Base-by-base conservation (phyloP, 1,140 invertebrate genomes). In the Meloidogyne exigua region DNA sequence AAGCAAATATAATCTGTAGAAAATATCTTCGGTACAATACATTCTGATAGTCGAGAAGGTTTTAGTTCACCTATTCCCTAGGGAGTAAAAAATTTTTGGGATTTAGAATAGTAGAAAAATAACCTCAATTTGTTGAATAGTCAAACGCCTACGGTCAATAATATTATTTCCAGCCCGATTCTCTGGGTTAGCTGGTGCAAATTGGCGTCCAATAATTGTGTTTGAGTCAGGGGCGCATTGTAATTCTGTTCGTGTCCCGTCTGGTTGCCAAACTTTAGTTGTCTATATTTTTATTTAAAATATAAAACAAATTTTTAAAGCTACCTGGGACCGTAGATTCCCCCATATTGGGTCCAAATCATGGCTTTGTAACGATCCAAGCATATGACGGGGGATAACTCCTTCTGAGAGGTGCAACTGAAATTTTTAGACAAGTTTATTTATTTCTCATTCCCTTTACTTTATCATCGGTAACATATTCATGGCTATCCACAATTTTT, bases 11-110 rank as follows among this genome's bases (percentile, higher is more conserved):
- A 62, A 11, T 79, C 62, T 18, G 63, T 81, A 26, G 80, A 82
- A 36, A 83, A 82, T 18, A 81, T 36, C 21, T 65, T 74, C 23
- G 81, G 79, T 13, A 82, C 69, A 73, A 83, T 81, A 23, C 81
- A 75, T 39, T 82, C 81, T 15, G 81, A 82, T 21, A 73, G 25
- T 21, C 62, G 64, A 15, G 63, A 44, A 26, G n/a, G 39, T 67
- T 76, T 82, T 28, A 77, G 15, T 57, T 82, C 81, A 15, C 71
- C 71, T 25, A 64, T 42, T 23, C 68, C 75, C 75, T 76, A 42
- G 62, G 64, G 18, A 28, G 42, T 0, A 72, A 70, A 70, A 70
- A 44, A 21, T 49, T 23, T 25, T n/a, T 18, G n/a, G 49, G 3
- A n/a, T 57, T 62, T 23, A 32, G n/a, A n/a, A n/a, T 21, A 21